Base-by-base conservation (phyloP, 2,888 invertebrate species). In the Cheilosia soror region DNA sequence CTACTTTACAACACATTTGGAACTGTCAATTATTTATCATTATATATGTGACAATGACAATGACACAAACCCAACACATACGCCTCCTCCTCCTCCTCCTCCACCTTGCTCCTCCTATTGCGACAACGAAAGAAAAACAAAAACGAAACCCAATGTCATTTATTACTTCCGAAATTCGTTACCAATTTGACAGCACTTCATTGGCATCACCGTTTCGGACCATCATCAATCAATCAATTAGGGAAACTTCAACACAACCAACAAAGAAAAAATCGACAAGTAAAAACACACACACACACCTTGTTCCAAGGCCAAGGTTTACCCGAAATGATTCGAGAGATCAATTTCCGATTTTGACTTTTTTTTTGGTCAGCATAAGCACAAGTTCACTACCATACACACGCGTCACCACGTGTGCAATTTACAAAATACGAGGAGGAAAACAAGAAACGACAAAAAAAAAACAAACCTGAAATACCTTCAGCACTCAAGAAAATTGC, bases 141-240 rank as follows among this genome's bases (percentile, higher is more conserved):
- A 9, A 27, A 27, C n/a, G 11, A 44, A 27, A 37, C n/a, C 29
- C 25, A 42, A 58, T 58, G 65, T 76, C 76, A 81, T 81, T 65
- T 65, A 65, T 68, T 40, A 79, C 72, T 72, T 51, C 29, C 57
- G 13, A 58, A 73, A 29, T 76, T 65, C 42, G 58, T 71, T 81
- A 37, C 58, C 65, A 72, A 79, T 79, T 79, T 79, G 71, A 65
- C 65, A 79, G 57, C 40, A 65, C 51, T 63, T 65, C 69, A 78
- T 58, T 78, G 31, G 49, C 65, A 72, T 79, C 65, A 79, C 65
- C 42, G 65, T 63, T 63, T 57, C 49, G 65, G 71, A 49, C 47
- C 65, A 65, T 79, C 78, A 65, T 79, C 78, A 65, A 79, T 79
- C 78, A 79, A 72, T 79, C 78, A 65, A 79, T 79, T 79, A 79